Conservation (phyloP, 2,113 vertebrate species). For the Mirza zaza region DNA sequence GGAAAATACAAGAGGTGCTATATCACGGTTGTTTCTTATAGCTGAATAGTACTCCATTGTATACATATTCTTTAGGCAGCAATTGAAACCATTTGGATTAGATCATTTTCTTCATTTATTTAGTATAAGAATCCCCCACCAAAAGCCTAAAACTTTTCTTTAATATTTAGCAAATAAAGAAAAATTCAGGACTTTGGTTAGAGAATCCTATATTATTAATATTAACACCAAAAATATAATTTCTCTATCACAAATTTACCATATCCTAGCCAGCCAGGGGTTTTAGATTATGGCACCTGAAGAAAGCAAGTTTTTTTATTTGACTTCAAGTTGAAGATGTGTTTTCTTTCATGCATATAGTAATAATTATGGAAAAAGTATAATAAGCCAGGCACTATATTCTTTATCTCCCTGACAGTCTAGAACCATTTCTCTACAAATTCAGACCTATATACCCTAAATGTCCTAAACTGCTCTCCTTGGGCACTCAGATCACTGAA, state of each 20-base stretch:
- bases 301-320: neutral
- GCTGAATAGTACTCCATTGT: too few species aligned
- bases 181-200: neutral
- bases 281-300: neutral
- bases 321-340: neutral
- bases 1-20: too few species aligned
- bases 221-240: neutral
- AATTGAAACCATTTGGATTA: neutral
- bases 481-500: neutral
- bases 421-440: neutral
- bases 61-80: neutral
- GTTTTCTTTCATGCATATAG: neutral
- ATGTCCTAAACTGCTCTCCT: neutral
- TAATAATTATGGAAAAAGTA: neutral
- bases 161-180: neutral
- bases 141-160: neutral
- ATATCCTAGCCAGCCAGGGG: neutral
- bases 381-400: neutral
- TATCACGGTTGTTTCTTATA: too few species aligned
- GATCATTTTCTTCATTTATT: neutral
- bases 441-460: neutral
- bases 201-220: neutral
- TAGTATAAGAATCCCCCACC: neutral
- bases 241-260: neutral
- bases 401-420: neutral